Base-by-base conservation (phyloP, 2,797 vertebrate species). In the Acomys russatus region DNA sequence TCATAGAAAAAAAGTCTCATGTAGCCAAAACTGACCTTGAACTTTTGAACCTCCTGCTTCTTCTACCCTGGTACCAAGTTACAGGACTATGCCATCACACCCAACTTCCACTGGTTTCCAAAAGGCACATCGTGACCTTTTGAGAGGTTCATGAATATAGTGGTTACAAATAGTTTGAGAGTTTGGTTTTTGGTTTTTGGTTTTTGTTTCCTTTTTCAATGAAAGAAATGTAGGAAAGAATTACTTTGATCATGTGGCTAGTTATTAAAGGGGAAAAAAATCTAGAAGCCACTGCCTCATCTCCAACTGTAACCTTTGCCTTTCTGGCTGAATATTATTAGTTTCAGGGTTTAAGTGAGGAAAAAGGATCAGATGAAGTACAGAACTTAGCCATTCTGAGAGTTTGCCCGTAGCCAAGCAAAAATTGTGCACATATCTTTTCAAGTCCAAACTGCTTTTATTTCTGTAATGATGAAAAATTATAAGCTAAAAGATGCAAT, bases 361-460 rank as follows among this genome's bases (percentile, higher is more conserved):
- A 88, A 94, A 49, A 12, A 28, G 61, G 68, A 89, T 44, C 30
- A 77, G 33, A 85, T 15, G 70, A 22, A 4, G 10, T 35, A 73
- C 59, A 38, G 59, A 54, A 86, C 54, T 44, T 93, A 35, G 7
- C 64, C 10, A 66, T 35, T 38, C 20, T 44, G 33, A 84, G 35
- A 83, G 59, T n/a, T 80, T 88, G 9, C 28, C 38, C 84, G 68
- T 71, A 28, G 35, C 51, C 68, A 91, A 78, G 30, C 30, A 87
- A 92, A 30, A 63, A 76, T 90, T 89, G 88, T 83, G 30, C 77
- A 96, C 64, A 22, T 85, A 44, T 28, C 22, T 18, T 30, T 73
- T 92, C 90, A 73, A 87, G 33, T 87, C 92, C 64, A 91, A 89
- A 92, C 3, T 79, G 33, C 30, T 92, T 97, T 96, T 73, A 88